Percentiles rank a stretch among this genome's conserved stretches.
Conservation (phyloP, 2,888 invertebrate species). For the Andrena haemorrhoa region DNA sequence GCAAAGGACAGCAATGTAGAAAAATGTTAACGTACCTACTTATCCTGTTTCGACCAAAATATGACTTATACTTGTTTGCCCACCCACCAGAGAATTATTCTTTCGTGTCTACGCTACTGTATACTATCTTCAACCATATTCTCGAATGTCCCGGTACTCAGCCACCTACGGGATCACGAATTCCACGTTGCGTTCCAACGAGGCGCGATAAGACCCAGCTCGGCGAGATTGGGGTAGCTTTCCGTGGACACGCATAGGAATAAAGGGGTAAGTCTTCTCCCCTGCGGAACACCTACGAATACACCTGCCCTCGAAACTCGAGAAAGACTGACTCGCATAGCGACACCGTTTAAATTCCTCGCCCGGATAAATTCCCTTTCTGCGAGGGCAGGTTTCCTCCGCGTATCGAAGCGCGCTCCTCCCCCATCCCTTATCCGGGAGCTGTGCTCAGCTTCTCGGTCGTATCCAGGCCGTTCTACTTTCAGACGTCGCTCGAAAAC, state of each 20-base stretch:
- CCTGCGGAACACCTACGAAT: background rate
- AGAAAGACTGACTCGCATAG: slow-evolving; percentile 55
- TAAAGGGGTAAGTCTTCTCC: background rate
- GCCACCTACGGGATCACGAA: no score
- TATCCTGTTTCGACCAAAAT: no score
- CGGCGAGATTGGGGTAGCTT: background rate
- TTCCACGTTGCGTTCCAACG: background rate
- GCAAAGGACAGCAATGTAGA: no score
- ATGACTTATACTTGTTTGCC: no score
- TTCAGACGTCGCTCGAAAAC: slow-evolving; percentile 28
- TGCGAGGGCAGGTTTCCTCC: slow-evolving; percentile 12
- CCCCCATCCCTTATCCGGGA: slow-evolving; percentile 27
- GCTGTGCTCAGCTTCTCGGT: slow-evolving; percentile 11
- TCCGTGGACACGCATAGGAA: background rate
- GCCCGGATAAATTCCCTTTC: slow-evolving; percentile 53
- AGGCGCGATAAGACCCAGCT: background rate
- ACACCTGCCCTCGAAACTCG: slow-evolving; percentile 12
- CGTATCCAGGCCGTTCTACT: slow-evolving; percentile 48
- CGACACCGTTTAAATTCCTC: slow-evolving; percentile 51
- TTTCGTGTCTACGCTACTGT: no score
- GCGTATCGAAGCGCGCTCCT: slow-evolving; percentile 14
- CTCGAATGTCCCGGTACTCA: no score
- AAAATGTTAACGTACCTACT: no score
- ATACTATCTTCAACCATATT: no score
- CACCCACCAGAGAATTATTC: no score